phyloP scores from a whole-genome alignment of 2,888 invertebrate genomes.

The Acleris literana region DNA sequence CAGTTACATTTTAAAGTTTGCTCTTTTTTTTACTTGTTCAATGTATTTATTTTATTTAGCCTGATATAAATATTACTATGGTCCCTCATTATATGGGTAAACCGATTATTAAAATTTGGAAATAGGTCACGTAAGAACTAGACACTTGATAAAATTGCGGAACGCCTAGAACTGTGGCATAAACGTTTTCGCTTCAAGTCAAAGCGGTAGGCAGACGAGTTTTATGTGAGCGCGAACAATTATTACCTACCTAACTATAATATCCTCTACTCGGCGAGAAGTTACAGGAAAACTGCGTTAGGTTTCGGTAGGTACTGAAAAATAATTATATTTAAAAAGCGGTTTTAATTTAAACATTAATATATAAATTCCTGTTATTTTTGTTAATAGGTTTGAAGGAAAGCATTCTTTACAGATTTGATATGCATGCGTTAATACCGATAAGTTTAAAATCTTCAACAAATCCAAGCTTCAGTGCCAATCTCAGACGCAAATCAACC shows the following conservation, averaged over 20 bases:
- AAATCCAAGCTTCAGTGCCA: slow-evolving; percentile 63
- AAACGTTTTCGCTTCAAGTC: neutral
- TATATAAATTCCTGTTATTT: neutral
- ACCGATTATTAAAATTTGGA: neutral
- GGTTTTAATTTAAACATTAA: neutral
- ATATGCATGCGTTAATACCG: slow-evolving; percentile 52
- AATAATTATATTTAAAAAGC: no score
- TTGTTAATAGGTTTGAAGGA: neutral
- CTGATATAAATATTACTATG: no score
- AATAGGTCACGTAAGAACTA: neutral
- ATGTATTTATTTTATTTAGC: no score
- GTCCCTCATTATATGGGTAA: no score
- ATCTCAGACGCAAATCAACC: slow-evolving; percentile 64
- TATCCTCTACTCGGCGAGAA: slow-evolving; percentile 1
- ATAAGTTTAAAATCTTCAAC: slow-evolving; percentile 55
- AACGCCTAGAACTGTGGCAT: neutral
- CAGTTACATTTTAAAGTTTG: no score
- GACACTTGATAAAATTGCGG: neutral
- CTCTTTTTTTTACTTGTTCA: no score
- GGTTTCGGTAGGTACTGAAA: neutral
- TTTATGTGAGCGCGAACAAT: slow-evolving; percentile 34
- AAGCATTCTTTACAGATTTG: neutral
- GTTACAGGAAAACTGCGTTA: neutral
- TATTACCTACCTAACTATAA: neutral
- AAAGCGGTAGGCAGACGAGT: neutral